Evolutionary conservation across 1,140 invertebrate genomes (phyloP).

Genomic region (Drosophila takahashii): DNA sequence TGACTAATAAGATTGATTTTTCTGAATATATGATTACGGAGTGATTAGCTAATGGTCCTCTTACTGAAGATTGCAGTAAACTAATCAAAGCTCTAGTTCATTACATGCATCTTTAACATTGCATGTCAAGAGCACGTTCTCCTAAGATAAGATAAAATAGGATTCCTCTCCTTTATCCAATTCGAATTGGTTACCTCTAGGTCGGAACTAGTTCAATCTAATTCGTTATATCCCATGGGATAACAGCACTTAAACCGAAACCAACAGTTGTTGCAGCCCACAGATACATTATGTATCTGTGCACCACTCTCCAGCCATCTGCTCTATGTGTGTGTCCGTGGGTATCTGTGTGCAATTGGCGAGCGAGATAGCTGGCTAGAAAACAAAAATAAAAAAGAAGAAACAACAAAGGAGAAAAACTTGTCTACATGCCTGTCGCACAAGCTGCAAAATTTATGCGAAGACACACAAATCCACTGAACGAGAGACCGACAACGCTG

Average conservation of each 20-base stretch:
- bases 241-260: neutral
- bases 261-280: conserved; percentile 37
- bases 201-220: conserved; percentile 31
- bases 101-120: neutral
- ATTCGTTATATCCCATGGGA: conserved; percentile 19
- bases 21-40: too few species aligned
- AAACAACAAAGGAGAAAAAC: conserved; percentile 58
- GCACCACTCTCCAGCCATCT: conserved; percentile 22
- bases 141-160: neutral
- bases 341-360: conserved; percentile 21
- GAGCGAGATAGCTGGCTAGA: conserved; percentile 46
- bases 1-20: too few species aligned
- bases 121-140: neutral
- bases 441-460: conserved; percentile 84
- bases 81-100: neutral
- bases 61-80: too few species aligned
- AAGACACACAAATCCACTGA: conserved; percentile 84
- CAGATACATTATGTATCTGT: conserved; percentile 41
- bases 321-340: conserved; percentile 10
- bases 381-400: conserved; percentile 19
- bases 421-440: conserved; percentile 77
- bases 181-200: neutral
- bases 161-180: conserved; percentile 1
- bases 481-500: conserved; percentile 76
- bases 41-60: too few species aligned